Evolutionary conservation across 1,140 invertebrate species (phyloP).

Genomic region (Tetraneura akinire): DNA sequence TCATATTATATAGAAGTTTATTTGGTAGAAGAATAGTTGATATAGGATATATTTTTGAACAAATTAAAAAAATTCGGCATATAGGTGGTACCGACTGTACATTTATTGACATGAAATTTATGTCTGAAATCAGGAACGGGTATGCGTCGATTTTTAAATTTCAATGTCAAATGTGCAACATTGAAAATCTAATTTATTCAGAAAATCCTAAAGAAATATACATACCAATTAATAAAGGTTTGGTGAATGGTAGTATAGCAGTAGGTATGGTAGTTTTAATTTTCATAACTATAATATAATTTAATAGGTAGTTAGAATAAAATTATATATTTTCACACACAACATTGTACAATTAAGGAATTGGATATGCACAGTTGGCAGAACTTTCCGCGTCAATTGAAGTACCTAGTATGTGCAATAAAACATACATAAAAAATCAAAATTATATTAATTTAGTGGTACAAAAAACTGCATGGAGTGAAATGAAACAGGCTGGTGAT

Average conservation of each 20-base stretch:
- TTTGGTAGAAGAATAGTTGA: constrained; percentile 6
- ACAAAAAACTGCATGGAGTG: not conserved
- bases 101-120: not conserved
- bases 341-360: not conserved
- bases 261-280: not conserved
- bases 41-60: not conserved
- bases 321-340: no score
- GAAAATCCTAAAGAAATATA: not conserved
- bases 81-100: not conserved
- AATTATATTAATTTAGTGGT: not conserved
- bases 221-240: not conserved
- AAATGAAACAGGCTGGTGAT: not conserved
- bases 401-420: not conserved
- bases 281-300: no score
- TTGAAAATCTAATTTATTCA: not conserved
- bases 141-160: not conserved
- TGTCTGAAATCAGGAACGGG: not conserved
- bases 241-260: not conserved
- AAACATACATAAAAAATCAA: not conserved
- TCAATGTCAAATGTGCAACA: not conserved
- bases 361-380: not conserved
- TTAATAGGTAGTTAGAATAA: no score
- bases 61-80: not conserved
- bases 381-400: not conserved
- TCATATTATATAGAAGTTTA: not conserved